A percentile compares a stretch with the other conserved stretches of the same genome.
These are phyloP conservation scores for Falco punctatus DNA, from an alignment of 2,113 vertebrate genomes.

Conservation along the genomic window DNA sequence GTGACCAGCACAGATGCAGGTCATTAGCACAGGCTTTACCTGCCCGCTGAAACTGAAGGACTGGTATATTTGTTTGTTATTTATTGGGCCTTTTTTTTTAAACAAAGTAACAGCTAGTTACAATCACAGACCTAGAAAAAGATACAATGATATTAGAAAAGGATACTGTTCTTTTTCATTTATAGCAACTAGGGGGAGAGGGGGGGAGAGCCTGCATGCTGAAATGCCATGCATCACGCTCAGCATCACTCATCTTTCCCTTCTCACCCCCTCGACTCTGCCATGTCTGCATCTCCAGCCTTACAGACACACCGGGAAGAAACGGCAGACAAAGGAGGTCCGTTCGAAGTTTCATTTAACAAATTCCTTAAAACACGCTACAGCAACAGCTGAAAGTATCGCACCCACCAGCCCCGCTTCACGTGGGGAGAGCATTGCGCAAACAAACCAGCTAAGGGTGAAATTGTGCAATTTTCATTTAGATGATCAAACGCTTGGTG, in stretches of 20 bases:
- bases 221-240: not conserved
- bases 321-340: rapidly evolving
- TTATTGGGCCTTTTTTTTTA: too few species aligned
- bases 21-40: not conserved
- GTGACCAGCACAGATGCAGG: rapidly evolving
- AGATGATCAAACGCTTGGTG: not conserved
- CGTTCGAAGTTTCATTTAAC: not conserved
- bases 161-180: not conserved
- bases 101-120: not conserved
- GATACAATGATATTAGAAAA: rapidly evolving
- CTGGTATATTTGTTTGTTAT: too few species aligned
- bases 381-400: not conserved
- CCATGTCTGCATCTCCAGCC: not conserved
- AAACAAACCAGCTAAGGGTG: not conserved
- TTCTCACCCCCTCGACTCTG: not conserved
- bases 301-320: not conserved
- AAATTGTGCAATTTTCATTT: not conserved
- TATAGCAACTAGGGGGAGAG: not conserved
- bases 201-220: not conserved
- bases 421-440: not conserved
- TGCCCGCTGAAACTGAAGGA: not conserved
- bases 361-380: not conserved
- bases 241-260: not conserved
- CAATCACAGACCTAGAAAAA: not conserved
- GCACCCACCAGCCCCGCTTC: not conserved